A percentile compares a stretch with the other conserved stretches of the same genome.
phyloP scores from a whole-genome alignment of 1,140 invertebrate species.

The Drosophila pectinifera region DNA sequence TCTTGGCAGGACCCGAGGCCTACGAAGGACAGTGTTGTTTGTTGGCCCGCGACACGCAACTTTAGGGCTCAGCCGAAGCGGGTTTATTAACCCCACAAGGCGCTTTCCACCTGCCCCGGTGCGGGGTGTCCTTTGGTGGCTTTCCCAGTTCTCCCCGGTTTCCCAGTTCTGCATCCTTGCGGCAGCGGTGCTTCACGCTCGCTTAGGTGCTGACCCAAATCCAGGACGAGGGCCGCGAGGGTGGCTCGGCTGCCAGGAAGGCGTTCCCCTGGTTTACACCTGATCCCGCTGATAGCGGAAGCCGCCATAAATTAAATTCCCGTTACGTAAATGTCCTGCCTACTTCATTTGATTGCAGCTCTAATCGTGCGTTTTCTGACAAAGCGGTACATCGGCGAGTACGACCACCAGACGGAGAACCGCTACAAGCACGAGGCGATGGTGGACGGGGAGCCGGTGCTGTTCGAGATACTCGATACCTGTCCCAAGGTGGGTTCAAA shows the following conservation, averaged over 20 bases:
- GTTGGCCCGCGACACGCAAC: constrained; percentile 70
- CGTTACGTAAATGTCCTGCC: constrained; percentile 50
- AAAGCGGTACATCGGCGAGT: constrained; percentile 96
- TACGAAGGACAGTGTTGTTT: constrained; percentile 54
- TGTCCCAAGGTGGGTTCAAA: constrained; percentile 87
- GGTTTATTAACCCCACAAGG: constrained; percentile 77
- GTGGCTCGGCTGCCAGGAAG: constrained; percentile 24
- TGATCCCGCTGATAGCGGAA: constrained; percentile 37
- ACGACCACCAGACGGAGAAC: constrained; percentile 96
- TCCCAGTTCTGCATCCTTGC: constrained; percentile 26
- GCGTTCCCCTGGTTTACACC: constrained; percentile 68
- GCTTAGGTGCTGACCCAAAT: constrained; percentile 76
- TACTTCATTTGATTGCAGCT: constrained; percentile 87
- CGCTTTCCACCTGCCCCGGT: constrained; percentile 57
- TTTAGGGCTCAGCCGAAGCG: constrained; percentile 53
- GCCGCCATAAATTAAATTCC: constrained; percentile 58
- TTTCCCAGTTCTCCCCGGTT: neutral
- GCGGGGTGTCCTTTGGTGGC: constrained; percentile 1
- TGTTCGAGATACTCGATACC: constrained; percentile 96
- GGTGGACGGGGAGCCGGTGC: constrained; percentile 94
- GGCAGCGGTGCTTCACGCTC: constrained; percentile 41
- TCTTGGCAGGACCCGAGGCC: constrained; percentile 15
- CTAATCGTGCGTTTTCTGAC: constrained; percentile 95
- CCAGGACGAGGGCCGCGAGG: constrained; percentile 22
- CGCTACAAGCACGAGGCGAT: constrained; percentile 96